Evolutionary conservation across 1,140 invertebrate species (phyloP).

Genomic region (Aricia agestis): DNA sequence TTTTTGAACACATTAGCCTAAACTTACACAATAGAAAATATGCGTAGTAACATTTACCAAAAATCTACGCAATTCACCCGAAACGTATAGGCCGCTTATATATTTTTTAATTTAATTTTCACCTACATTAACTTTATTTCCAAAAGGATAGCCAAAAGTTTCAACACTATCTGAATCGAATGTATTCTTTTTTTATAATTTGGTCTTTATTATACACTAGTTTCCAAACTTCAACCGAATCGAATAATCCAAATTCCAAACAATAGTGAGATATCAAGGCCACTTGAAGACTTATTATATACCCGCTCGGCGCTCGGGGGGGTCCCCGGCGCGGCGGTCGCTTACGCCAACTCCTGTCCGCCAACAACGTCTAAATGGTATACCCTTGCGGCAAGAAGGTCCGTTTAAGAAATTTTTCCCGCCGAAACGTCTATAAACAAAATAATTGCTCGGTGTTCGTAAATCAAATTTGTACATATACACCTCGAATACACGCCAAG

Average conservation of each 20-base stretch:
- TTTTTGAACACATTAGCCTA: conserved; percentile 76
- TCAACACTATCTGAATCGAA: conserved; percentile 68
- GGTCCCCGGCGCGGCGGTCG: conserved; percentile 26
- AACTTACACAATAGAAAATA: conserved; percentile 75
- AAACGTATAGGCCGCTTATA: conserved; percentile 72
- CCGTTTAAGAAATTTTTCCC: conserved; percentile 55
- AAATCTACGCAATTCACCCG: conserved; percentile 69
- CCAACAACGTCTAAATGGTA: conserved; percentile 69
- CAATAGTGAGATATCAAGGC: conserved; percentile 73
- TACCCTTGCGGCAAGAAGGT: conserved; percentile 69
- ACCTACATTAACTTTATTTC: conserved; percentile 67
- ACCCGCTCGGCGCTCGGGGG: conserved; percentile 45
- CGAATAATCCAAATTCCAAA: conserved; percentile 66
- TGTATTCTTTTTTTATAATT: conserved; percentile 64
- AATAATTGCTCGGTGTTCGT: conserved; percentile 49
- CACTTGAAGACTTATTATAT: conserved; percentile 72
- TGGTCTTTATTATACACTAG: conserved; percentile 72
- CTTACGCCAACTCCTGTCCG: conserved; percentile 52
- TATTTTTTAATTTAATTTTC: conserved; percentile 58
- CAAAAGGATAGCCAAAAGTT: conserved; percentile 74
- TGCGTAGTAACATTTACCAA: conserved; percentile 76
- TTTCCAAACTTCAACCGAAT: conserved; percentile 71
- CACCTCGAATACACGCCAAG: conserved; percentile 43
- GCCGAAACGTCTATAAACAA: conserved; percentile 63
- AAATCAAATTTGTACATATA: conserved; percentile 72